Conservation (phyloP, 2,888 invertebrate genomes). For the Macrophya alboannulata region DNA sequence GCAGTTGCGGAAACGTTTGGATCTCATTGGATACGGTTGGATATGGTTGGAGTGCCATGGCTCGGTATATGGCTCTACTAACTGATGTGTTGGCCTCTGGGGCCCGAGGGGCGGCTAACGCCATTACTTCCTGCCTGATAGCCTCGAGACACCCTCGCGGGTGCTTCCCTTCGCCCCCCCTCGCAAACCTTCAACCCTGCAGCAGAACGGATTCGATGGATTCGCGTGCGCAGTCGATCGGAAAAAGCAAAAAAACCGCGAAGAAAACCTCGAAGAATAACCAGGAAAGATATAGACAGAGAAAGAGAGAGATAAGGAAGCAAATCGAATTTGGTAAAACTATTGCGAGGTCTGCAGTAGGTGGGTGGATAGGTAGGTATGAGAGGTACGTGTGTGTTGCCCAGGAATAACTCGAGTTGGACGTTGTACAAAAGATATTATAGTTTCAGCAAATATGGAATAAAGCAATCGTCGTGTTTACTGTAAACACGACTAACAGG, state of each 20-base stretch:
- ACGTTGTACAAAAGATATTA: slow-evolving; percentile 66
- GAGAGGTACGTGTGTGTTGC: slow-evolving; percentile 61
- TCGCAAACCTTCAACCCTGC: slow-evolving; percentile 19
- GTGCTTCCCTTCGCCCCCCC: slow-evolving; percentile 47
- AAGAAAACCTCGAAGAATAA: slow-evolving; percentile 62
- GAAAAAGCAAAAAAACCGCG: slow-evolving; percentile 35
- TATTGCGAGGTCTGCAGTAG: slow-evolving; percentile 60
- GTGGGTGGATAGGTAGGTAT: slow-evolving; percentile 20
- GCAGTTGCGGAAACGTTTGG: slow-evolving; percentile 34
- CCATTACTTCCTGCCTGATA: slow-evolving; percentile 72
- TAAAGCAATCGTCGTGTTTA: slow-evolving; percentile 62
- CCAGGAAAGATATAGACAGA: slow-evolving; percentile 63
- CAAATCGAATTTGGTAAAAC: slow-evolving; percentile 75
- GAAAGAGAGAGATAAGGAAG: slow-evolving; percentile 49
- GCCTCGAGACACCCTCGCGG: slow-evolving; percentile 69
- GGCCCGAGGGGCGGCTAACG: slow-evolving; percentile 69
- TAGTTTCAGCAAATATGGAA: slow-evolving; percentile 66
- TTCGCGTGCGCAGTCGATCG: slow-evolving; percentile 45
- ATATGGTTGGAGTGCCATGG: slow-evolving; percentile 35
- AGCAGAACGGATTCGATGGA: slow-evolving; percentile 45
- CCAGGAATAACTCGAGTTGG: slow-evolving; percentile 43
- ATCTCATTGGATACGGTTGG: slow-evolving; percentile 46
- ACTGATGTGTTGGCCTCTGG: slow-evolving; percentile 72
- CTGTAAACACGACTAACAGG: slow-evolving; percentile 61
- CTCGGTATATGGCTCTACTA: slow-evolving; percentile 63